Conservation (phyloP, 2,797 vertebrate genomes). For the Manis crassicaudata region DNA sequence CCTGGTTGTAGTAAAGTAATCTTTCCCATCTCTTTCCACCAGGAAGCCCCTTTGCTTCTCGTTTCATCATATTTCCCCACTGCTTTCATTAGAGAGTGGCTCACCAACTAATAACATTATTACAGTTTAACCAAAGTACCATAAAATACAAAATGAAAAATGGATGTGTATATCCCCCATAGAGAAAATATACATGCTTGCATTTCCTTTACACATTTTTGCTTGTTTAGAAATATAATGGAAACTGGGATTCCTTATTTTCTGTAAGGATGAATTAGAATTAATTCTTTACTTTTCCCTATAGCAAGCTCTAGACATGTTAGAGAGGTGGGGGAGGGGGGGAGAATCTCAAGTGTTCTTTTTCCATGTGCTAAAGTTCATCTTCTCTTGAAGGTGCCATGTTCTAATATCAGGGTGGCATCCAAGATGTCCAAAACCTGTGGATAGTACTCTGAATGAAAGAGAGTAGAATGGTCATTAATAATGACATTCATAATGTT, state of each 20-base stretch:
- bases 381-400: background rate
- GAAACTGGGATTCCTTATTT: background rate
- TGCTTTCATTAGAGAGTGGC: background rate
- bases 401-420: background rate
- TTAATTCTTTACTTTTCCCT: background rate
- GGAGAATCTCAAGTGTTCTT: background rate
- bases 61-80: background rate
- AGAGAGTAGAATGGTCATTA: background rate
- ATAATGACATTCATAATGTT: background rate
- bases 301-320: background rate
- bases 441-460: background rate
- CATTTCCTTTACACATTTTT: background rate
- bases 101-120: background rate
- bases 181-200: background rate
- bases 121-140: background rate
- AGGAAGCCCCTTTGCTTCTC: background rate
- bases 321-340: no score
- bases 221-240: background rate
- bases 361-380: background rate
- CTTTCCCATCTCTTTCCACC: background rate
- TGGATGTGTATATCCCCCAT: background rate
- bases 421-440: background rate
- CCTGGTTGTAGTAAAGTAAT: background rate
- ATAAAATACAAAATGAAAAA: background rate
- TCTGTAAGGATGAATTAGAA: background rate